Percentiles rank a stretch among this genome's conserved stretches.
Conservation (phyloP, 2,797 vertebrate genomes). For the Sebastes cheni region DNA sequence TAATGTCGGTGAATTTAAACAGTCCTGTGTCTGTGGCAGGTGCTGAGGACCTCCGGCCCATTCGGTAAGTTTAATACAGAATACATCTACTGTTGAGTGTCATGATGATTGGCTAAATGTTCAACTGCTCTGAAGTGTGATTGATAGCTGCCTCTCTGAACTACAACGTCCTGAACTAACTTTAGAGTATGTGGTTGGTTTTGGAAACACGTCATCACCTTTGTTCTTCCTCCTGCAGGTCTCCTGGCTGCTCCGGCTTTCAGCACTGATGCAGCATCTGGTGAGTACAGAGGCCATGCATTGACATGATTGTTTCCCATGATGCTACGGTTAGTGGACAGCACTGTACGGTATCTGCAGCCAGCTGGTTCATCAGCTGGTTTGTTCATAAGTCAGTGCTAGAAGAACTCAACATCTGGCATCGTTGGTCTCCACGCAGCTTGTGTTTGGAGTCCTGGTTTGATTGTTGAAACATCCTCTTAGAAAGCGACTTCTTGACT, state of each 20-base stretch:
- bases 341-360: constrained; percentile 89
- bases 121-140: constrained; percentile 95
- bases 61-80: constrained; percentile 29
- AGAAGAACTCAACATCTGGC: constrained; percentile 83
- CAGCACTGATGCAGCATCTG: neutral
- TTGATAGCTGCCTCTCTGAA: constrained; percentile 74
- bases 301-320: neutral
- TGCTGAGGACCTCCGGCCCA: neutral
- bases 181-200: accelerated
- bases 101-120: constrained; percentile 91
- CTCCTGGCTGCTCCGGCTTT: neutral
- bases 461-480: constrained; percentile 60
- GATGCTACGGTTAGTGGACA: neutral
- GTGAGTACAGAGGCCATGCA: constrained; percentile 1
- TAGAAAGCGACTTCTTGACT: too few species aligned
- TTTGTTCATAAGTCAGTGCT: constrained; percentile 88
- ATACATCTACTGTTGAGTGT: constrained; percentile 39
- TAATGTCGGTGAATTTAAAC: neutral
- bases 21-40: neutral
- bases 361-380: constrained; percentile 80
- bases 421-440: constrained; percentile 82
- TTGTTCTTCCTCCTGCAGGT: neutral
- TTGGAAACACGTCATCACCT: neutral
- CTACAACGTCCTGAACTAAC: neutral
- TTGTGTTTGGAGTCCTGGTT: constrained; percentile 83